Percentiles rank a stretch among this genome's conserved stretches.
phyloP scores from a whole-genome alignment of 2,888 invertebrate species.

The Callyntrura sp. region DNA sequence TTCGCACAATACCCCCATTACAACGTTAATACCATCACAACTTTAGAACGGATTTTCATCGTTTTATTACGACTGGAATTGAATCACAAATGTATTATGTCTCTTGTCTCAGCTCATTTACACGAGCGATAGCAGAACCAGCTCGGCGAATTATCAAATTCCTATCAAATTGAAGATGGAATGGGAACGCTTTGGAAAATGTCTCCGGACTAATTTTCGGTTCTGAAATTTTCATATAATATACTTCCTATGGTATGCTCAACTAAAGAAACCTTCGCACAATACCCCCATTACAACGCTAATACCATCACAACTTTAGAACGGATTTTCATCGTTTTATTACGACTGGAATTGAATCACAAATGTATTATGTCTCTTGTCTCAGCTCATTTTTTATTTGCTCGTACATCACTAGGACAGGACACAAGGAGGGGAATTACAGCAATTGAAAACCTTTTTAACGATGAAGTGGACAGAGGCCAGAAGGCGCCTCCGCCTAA shows the following conservation, averaged over 20 bases:
- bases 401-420: not conserved
- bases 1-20: not conserved
- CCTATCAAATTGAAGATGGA: constrained; percentile 97
- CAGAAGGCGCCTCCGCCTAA: not conserved
- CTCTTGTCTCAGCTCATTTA: constrained; percentile 87
- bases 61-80: too few relatives aligned
- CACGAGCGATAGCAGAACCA: constrained; percentile 94
- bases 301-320: too few relatives aligned
- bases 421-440: not conserved
- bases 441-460: not conserved
- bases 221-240: constrained; percentile 87
- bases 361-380: not conserved
- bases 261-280: not conserved
- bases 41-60: too few relatives aligned
- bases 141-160: constrained; percentile 95
- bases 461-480: not conserved
- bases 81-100: too few relatives aligned
- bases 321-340: too few relatives aligned
- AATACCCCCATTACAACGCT: not conserved
- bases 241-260: not conserved
- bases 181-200: constrained; percentile 97
- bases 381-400: not conserved
- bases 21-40: too few relatives aligned
- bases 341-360: too few relatives aligned
- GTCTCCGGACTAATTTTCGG: constrained; percentile 96